phyloP scores from a whole-genome alignment of 1,140 invertebrate species.

The Cardiocondyla obscurior region DNA sequence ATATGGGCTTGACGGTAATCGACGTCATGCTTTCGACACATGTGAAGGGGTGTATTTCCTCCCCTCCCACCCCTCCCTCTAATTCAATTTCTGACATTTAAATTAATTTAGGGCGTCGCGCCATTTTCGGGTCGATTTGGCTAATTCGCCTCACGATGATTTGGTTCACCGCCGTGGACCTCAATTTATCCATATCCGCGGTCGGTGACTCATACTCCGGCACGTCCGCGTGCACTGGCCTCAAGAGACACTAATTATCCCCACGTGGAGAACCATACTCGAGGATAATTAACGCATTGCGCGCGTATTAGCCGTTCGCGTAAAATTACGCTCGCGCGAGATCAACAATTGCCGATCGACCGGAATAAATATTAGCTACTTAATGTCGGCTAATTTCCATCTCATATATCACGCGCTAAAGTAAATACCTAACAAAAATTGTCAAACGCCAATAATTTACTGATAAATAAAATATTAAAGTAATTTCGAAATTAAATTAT shows the following conservation, averaged over 20 bases:
- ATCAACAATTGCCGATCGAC: conserved; percentile 29
- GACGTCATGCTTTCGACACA: background rate
- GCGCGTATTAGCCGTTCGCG: conserved; percentile 35
- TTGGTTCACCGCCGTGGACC: conserved; percentile 20
- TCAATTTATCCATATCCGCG: conserved; percentile 49
- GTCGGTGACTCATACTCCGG: conserved; percentile 25
- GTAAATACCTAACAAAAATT: background rate
- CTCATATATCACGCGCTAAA: background rate
- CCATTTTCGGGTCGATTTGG: conserved; percentile 40
- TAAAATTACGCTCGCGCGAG: conserved; percentile 20
- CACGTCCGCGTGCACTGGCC: conserved; percentile 47
- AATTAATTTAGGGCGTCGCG: conserved; percentile 17
- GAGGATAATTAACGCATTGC: conserved; percentile 58
- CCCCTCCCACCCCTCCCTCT: too few species aligned
- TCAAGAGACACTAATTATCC: conserved; percentile 53
- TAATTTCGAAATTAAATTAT: too few species aligned
- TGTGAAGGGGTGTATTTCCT: background rate
- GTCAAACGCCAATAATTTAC: background rate
- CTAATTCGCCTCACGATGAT: conserved; percentile 37
- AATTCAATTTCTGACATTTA: conserved; percentile 31
- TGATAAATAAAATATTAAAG: background rate
- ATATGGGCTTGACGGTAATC: background rate
- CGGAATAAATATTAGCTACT: conserved; percentile 25
- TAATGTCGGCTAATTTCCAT: background rate
- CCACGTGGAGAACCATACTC: conserved; percentile 57